Evolutionary conservation across 1,140 invertebrate genomes (phyloP), one percentile per base, ranked within the genome.

Genomic region (Cydia fagiglandana): DNA sequence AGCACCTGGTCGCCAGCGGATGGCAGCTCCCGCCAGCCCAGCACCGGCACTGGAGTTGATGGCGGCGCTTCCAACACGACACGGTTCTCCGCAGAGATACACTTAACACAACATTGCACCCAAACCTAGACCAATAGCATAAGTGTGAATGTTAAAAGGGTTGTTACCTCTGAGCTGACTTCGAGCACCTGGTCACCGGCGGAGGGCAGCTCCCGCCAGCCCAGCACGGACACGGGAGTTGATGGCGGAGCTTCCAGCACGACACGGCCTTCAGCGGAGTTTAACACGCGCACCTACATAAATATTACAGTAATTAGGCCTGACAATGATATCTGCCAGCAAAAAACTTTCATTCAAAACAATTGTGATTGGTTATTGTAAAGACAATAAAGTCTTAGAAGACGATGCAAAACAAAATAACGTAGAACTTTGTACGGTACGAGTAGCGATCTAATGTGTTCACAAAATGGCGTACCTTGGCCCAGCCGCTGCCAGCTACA

Each of bases 11-110:
- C 9, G 0, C 99, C 99, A 66, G 98, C 97, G 20, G 95, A 86
- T 0, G 99, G 99, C 75, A 99, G 88, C 50, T 96, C 95, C 79
- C 95, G 94, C 98, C 98, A 99, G 15, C 98, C 98, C 53, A 97
- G 94, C 30, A 99, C 95, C 90, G 98, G 96, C 4, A 97, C 97
- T 0, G 0, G 41, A 45, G 41, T 45, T 45, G 1, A 24, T 24
- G 24, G 24, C 0, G 24, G 24, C 24, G 24, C 24, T 24, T 24
- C 24, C 24, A 24, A 24, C 24, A 24, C 1, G 24, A 24, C 24
- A 24, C 24, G 24, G 24, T 30, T 30, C 30, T 30, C 30, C 30
- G 30, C 30, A 30, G 30, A 30, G 30, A 30, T 30, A 30, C 30
- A 30, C 30, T 30, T 45, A 45, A 12, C 41, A 47, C 12, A 47